Conservation (phyloP, 1,140 invertebrate species). For the Meloidogyne hapla region DNA sequence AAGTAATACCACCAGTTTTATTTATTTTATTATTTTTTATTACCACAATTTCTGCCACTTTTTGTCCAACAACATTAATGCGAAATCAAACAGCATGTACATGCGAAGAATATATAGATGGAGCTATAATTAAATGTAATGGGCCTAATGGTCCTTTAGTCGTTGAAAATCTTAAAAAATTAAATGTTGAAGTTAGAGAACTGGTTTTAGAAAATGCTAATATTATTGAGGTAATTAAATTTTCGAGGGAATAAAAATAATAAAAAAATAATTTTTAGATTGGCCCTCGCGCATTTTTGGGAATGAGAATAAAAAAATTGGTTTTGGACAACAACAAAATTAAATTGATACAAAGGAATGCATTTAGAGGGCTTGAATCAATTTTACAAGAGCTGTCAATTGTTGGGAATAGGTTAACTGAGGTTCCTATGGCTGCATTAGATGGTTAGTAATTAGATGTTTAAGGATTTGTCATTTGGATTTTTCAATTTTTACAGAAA, state of each 20-base stretch:
- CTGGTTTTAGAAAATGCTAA: conserved; percentile 61
- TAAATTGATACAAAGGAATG: conserved; percentile 53
- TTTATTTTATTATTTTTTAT: not conserved
- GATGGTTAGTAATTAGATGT: conserved; percentile 7
- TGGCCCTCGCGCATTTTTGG: conserved; percentile 57
- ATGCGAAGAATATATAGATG: conserved; percentile 61
- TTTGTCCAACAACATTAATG: conserved; percentile 51
- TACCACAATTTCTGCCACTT: conserved; percentile 30
- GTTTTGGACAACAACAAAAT: conserved; percentile 63
- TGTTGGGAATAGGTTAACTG: conserved; percentile 51
- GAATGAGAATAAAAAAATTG: conserved; percentile 61
- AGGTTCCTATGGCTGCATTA: conserved; percentile 47
- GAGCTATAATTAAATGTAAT: conserved; percentile 60
- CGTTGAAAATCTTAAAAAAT: conserved; percentile 58
- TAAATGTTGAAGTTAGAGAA: conserved; percentile 55
- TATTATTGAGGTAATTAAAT: conserved; percentile 57
- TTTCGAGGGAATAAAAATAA: not conserved
- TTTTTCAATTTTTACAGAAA: no score
- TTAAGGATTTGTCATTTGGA: no score
- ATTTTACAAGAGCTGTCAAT: conserved; percentile 59
- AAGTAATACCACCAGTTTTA: no score
- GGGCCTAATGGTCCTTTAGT: conserved; percentile 56
- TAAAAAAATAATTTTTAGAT: conserved; percentile 45
- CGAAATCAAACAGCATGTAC: conserved; percentile 56
- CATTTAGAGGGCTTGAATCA: conserved; percentile 58